Conservation (phyloP, 2,888 invertebrate species). For the Polietes domitor region DNA sequence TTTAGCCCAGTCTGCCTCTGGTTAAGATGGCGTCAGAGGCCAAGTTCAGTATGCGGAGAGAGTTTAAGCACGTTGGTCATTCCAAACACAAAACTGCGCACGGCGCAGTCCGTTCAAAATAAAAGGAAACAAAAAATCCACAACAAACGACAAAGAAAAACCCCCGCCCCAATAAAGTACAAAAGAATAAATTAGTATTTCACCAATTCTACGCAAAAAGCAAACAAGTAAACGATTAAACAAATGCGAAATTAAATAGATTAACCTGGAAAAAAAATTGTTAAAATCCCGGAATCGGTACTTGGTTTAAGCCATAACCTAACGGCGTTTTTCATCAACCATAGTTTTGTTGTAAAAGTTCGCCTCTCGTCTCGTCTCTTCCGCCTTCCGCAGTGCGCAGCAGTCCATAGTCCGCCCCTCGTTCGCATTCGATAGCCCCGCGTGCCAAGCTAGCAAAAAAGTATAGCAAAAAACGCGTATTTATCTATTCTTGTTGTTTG, state of each 20-base stretch:
- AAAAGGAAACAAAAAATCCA: constrained; percentile 38
- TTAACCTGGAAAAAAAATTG: not conserved
- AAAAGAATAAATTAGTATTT: constrained; percentile 33
- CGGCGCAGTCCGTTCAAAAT: constrained; percentile 72
- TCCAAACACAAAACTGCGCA: constrained; percentile 72
- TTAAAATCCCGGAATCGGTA: not conserved
- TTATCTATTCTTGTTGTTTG: constrained; percentile 56
- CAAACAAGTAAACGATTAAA: constrained; percentile 7
- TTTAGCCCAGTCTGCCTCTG: constrained; percentile 66
- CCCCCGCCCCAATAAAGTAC: constrained; percentile 19
- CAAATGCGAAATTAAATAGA: constrained; percentile 1
- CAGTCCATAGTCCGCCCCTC: too few relatives aligned
- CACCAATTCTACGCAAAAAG: not conserved
- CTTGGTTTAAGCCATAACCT: not conserved
- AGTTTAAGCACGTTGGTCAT: constrained; percentile 75
- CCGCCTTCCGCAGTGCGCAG: too few relatives aligned
- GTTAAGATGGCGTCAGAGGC: constrained; percentile 80
- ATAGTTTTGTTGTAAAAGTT: not conserved
- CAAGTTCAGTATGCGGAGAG: constrained; percentile 79
- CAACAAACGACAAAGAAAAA: constrained; percentile 20
- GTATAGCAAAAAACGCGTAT: constrained; percentile 56
- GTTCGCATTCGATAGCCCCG: not conserved
- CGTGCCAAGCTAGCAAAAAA: constrained; percentile 36
- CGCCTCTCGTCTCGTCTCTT: not conserved
- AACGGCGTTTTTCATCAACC: constrained; percentile 26